Evolutionary conservation across 2,113 vertebrate genomes (phyloP).

Genomic region (Entomyzon cyanotis): DNA sequence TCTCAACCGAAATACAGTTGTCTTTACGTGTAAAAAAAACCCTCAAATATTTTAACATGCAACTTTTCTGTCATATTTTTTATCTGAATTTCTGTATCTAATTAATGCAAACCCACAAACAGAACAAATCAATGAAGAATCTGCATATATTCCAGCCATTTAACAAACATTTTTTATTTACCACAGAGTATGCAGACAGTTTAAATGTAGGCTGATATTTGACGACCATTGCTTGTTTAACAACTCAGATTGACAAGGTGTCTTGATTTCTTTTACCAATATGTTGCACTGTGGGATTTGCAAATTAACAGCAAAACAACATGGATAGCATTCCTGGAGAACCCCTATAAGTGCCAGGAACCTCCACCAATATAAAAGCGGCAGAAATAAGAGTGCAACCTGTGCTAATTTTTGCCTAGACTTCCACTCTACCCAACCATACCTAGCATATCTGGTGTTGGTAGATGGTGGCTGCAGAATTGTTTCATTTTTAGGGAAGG

Average conservation of each 20-base stretch:
- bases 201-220: background rate
- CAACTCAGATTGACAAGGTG: background rate
- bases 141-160: background rate
- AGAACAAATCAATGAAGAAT: conserved; percentile 15
- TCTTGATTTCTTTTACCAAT: background rate
- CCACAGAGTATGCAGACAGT: background rate
- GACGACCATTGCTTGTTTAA: background rate
- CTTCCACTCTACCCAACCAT: background rate
- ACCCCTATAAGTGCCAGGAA: background rate
- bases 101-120: background rate
- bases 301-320: background rate
- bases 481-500: background rate
- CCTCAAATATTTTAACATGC: background rate
- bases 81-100: background rate
- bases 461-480: background rate
- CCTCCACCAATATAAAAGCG: background rate
- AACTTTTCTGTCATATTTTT: background rate
- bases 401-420: background rate
- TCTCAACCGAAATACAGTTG: background rate
- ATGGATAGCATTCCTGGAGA: background rate
- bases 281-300: background rate
- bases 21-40: background rate
- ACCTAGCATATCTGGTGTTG: background rate
- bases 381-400: background rate
- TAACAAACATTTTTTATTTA: background rate